These are phyloP conservation scores for Eurypyga helias DNA, from an alignment of 2,113 vertebrate genomes.

Conservation along the genomic window DNA sequence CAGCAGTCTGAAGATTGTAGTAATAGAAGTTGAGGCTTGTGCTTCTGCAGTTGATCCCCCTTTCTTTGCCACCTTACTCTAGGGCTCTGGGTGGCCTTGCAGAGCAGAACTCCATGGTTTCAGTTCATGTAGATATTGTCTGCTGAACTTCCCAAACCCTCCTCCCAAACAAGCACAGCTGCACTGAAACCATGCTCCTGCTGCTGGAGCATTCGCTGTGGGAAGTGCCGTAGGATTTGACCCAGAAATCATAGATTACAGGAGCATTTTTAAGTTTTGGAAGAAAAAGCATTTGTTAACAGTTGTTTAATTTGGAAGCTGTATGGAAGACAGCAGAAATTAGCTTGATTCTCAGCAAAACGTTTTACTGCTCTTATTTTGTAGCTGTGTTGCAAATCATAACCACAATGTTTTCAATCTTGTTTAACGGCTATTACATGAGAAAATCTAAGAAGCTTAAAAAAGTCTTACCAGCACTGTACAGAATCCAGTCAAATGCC, in stretches of 20 bases:
- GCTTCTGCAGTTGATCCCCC: background rate
- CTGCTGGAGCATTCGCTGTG: background rate
- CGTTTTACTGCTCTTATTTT: background rate
- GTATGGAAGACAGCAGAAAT: background rate
- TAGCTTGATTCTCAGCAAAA: background rate
- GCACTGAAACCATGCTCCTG: background rate
- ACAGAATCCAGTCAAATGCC: conserved; percentile 57
- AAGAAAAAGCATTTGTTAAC: background rate
- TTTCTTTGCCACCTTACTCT: background rate
- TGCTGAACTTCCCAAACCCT: background rate
- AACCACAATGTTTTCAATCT: background rate
- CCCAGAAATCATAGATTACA: background rate
- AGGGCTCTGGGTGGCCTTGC: background rate
- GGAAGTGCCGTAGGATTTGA: background rate
- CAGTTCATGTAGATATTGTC: background rate
- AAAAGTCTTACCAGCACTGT: conserved; percentile 65
- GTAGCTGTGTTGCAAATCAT: background rate
- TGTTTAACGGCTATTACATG: background rate
- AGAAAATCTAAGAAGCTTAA: background rate
- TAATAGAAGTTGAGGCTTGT: background rate
- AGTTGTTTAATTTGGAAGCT: background rate
- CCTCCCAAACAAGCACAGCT: background rate
- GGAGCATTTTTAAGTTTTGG: background rate
- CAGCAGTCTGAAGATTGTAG: background rate
- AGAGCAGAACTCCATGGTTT: background rate